Percentiles rank a stretch among this genome's conserved stretches.
Evolutionary conservation across 2,797 vertebrate genomes (phyloP).

Genomic region (Typhlichthys subterraneus): DNA sequence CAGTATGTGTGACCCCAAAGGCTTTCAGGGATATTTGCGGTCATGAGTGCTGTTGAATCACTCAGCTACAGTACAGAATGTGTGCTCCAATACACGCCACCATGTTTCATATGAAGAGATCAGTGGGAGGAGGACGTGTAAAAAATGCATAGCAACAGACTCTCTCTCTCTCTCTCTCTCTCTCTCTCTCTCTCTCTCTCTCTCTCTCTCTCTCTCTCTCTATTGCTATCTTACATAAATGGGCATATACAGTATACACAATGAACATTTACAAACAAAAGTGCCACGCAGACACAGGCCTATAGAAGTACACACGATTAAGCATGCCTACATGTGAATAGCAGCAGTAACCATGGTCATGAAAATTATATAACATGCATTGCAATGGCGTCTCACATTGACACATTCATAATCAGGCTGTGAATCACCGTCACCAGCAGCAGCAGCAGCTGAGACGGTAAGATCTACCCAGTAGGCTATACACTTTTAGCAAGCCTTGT

Average conservation of each 20-base stretch:
- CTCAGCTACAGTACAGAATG: conserved; percentile 20
- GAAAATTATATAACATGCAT: conserved; percentile 50
- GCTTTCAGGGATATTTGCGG: conserved; percentile 43
- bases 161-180: conserved; percentile 47
- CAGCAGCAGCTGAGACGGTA: conserved; percentile 29
- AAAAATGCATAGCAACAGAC: conserved; percentile 78
- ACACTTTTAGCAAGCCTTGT: not conserved
- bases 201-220: conserved; percentile 5
- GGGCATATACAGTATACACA: conserved; percentile 45
- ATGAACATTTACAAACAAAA: not conserved
- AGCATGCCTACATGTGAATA: conserved; percentile 36
- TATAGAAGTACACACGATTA: not conserved
- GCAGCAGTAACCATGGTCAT: conserved; percentile 31
- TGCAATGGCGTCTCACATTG: conserved; percentile 40
- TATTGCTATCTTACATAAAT: conserved; percentile 10
- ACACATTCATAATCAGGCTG: conserved; percentile 28
- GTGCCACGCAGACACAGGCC: conserved; percentile 1
- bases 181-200: not conserved
- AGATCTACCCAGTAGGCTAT: too few relatives aligned
- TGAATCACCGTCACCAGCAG: conserved; percentile 43
- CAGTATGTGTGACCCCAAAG: conserved; percentile 20
- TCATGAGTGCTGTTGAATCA: conserved; percentile 52
- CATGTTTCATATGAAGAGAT: conserved; percentile 63
- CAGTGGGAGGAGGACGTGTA: conserved; percentile 69
- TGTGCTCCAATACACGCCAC: conserved; percentile 55